phyloP scores from a whole-genome alignment of 2,113 vertebrate genomes.

The Zeus faber region DNA sequence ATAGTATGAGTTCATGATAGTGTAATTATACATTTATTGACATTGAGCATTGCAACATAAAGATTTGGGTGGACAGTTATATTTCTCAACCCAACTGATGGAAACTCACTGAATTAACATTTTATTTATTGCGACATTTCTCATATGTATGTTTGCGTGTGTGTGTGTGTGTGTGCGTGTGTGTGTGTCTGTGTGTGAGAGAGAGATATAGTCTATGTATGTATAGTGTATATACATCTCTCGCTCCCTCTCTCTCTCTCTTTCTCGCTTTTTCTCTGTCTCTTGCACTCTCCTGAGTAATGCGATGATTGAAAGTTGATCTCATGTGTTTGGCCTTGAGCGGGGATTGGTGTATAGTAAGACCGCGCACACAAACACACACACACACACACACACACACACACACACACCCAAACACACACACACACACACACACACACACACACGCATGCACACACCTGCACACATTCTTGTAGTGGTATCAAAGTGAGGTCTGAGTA shows the following conservation, averaged over 20 bases:
- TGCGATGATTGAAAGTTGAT: constrained; percentile 64
- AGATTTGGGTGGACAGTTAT: no score
- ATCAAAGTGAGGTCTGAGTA: no score
- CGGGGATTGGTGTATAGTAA: constrained; percentile 47
- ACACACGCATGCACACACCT: background rate
- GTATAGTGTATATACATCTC: background rate
- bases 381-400: constrained; percentile 14
- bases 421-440: constrained; percentile 2
- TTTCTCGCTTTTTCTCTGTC: background rate
- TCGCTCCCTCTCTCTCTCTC: background rate
- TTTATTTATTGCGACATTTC: background rate
- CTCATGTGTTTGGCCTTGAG: constrained; percentile 59
- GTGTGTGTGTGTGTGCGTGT: background rate
- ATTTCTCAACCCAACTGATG: no score
- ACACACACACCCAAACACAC: constrained; percentile 5
- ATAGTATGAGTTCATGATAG: no score
- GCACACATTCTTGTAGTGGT: no score
- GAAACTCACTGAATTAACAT: no score
- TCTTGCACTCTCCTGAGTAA: background rate
- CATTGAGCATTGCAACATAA: no score
- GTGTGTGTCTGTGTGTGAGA: constrained; percentile 3
- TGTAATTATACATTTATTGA: no score
- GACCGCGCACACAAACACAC: constrained; percentile 4
- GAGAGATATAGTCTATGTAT: no score
- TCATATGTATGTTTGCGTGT: background rate